Evolutionary conservation across 2,113 vertebrate genomes (phyloP).

Genomic region (Indri indri): DNA sequence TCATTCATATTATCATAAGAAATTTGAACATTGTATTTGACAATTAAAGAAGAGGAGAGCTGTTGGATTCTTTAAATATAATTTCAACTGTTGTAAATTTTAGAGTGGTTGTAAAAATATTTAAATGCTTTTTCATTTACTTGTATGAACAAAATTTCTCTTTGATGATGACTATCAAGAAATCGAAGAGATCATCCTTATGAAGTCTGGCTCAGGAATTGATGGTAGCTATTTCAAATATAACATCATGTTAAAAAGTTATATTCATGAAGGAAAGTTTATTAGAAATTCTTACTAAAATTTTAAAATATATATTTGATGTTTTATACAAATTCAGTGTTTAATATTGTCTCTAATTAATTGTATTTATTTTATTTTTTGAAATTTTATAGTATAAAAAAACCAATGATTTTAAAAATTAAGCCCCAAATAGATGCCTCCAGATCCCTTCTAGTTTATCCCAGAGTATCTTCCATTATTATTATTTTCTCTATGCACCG

Average conservation of each 20-base stretch:
- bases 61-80: neutral
- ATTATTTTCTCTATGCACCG: neutral
- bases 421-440: neutral
- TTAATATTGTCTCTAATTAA: neutral
- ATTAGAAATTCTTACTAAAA: neutral
- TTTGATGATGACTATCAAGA: neutral
- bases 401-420: neutral
- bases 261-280: neutral
- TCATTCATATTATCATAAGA: neutral
- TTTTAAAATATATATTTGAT: neutral
- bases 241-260: neutral
- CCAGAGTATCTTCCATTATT: neutral
- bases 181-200: neutral
- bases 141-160: neutral
- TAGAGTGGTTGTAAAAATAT: neutral
- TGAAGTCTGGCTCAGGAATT: neutral
- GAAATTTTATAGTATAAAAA: neutral
- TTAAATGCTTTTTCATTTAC: neutral
- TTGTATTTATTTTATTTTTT: neutral
- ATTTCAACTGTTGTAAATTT: slow-evolving; percentile 5
- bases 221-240: neutral
- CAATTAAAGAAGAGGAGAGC: neutral
- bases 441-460: neutral
- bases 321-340: neutral
- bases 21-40: neutral